Evolutionary conservation across 92 coral and sea anemone genomes (phyloP).

Genomic region (Heliopora coerulea): DNA sequence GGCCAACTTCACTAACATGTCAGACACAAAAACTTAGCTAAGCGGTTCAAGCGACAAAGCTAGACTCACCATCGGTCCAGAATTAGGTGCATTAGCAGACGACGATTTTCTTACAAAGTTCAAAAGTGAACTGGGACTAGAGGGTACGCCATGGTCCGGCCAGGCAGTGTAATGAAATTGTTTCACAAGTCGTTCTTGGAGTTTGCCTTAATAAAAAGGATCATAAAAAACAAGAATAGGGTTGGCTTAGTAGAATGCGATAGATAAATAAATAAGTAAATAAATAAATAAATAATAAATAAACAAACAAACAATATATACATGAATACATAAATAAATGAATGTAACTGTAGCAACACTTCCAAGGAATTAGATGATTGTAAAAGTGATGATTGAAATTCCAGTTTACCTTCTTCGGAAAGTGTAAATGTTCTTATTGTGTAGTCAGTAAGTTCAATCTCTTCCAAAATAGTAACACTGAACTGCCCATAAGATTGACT

Average conservation of each 20-base stretch:
- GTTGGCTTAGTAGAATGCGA: no score
- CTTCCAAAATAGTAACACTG: slow-evolving; percentile 58
- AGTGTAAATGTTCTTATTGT: slow-evolving; percentile 69
- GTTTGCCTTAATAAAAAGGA: neutral
- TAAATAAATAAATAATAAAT: no score
- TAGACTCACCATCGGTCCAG: slow-evolving; percentile 92
- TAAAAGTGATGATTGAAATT: neutral
- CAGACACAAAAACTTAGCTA: no score
- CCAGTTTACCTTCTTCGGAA: slow-evolving; percentile 53
- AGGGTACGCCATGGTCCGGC: slow-evolving; percentile 98
- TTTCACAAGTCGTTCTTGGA: slow-evolving; percentile 57
- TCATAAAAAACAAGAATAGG: no score
- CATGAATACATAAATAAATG: no score
- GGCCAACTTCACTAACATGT: no score
- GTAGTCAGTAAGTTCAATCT: slow-evolving; percentile 82
- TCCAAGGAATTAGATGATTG: no score
- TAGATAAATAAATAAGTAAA: no score
- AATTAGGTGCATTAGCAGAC: slow-evolving; percentile 75
- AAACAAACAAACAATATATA: no score
- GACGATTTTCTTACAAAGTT: slow-evolving; percentile 92
- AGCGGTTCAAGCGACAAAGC: no score
- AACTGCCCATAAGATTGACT: slow-evolving; percentile 60
- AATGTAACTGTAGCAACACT: no score
- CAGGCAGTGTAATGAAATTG: slow-evolving; percentile 97
- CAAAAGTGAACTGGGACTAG: slow-evolving; percentile 76